These are phyloP conservation scores for Sebastes oblongus DNA, from an alignment of 2,797 vertebrate species.

Conservation along the genomic window DNA sequence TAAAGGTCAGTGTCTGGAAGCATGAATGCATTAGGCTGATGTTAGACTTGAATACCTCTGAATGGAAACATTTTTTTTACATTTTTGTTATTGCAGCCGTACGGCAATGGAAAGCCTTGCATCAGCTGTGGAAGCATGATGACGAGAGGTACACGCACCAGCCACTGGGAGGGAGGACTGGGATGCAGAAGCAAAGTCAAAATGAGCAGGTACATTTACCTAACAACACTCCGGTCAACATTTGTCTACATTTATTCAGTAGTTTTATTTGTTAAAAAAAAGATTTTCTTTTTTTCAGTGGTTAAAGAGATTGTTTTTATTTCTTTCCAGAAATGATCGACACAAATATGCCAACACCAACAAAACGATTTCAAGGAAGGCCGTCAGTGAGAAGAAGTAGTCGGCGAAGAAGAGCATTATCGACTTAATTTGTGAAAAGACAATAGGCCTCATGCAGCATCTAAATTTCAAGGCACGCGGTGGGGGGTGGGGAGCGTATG, in stretches of 20 bases:
- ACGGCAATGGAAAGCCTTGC: constrained; percentile 82
- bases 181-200: constrained; percentile 85
- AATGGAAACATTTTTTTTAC: background rate
- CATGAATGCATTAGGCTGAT: background rate
- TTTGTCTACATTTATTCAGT: background rate
- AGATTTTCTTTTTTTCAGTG: background rate
- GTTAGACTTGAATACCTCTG: background rate
- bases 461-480: no score
- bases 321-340: constrained; percentile 81
- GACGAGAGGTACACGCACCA: constrained; percentile 76
- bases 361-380: constrained; percentile 84
- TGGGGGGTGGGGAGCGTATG: no score
- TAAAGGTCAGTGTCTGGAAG: background rate
- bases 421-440: background rate
- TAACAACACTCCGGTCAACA: background rate
- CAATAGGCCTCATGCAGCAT: no score
- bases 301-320: constrained; percentile 4
- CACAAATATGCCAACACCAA: constrained; percentile 81
- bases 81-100: constrained; percentile 68
- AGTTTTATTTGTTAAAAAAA: background rate
- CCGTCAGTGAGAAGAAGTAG: constrained; percentile 73
- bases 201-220: constrained; percentile 81
- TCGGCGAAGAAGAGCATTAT: background rate
- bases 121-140: constrained; percentile 82
- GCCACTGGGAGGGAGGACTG: constrained; percentile 87